Evolutionary conservation across 2,113 vertebrate species (phyloP), one percentile per base, ranked within the genome.

Genomic region (Scartelaos histophorus): DNA sequence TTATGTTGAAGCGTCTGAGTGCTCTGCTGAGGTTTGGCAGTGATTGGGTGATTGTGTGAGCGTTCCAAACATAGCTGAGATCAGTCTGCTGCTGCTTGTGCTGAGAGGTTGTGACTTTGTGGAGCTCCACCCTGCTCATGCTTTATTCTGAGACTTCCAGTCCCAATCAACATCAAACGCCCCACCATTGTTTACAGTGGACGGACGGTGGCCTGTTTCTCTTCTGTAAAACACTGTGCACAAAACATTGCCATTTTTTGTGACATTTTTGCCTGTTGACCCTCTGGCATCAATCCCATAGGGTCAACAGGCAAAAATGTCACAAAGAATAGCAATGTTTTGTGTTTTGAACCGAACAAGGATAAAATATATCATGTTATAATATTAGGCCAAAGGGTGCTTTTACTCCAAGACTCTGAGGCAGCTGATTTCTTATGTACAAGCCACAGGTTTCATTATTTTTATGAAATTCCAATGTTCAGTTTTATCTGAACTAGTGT

Each of bases 71-170:
- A 58, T 65, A 76, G 73, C 64, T 54, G 61, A 49, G 22, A 46
- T 75, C 34, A 0, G 65, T n/a, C 35, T 64, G 71, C 62, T 56
- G 35, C 21, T 58, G 51, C 51, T 54, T n/a, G 51, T 54, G 51
- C 19, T 38, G 67, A 71, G 79, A 79, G 65, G 70, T 89, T 73
- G 81, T 75, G 82, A 78, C 79, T 66, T 68, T 62, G 35, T 79
- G 61, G 71, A 57, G 68, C 85, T 83, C 86, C 89, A 79, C 88
- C 82, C 89, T 47, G 65, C 25, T 10, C 66, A 54, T 11, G 12
- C 66, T 68, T 70, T 64, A 69, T 79, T 73, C 73, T 88, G 71
- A 91, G 90, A 87, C 75, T 88, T 86, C 88, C 78, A 76, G 73
- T 85, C 76, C 73, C 80, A 89, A 81, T 87, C 76, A 82, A 74